Percentiles rank a stretch among this genome's conserved stretches.
Conservation (phyloP, 2,113 vertebrate species). For the Pteruthius melanotis region DNA sequence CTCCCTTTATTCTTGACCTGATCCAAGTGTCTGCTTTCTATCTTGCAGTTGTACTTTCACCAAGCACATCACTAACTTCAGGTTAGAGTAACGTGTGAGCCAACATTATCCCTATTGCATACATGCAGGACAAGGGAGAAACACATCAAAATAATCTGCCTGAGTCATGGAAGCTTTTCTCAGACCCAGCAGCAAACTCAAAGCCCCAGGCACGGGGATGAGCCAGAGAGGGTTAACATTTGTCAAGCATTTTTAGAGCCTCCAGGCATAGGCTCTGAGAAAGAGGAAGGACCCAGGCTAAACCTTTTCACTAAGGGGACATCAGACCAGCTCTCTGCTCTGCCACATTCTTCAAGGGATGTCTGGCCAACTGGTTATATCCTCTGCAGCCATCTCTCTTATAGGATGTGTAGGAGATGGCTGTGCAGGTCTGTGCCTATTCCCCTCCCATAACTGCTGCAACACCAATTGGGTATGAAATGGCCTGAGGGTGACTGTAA, state of each 20-base stretch:
- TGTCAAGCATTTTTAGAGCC: neutral
- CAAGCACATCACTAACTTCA: neutral
- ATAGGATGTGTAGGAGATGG: neutral
- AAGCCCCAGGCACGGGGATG: neutral
- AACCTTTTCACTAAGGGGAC: neutral
- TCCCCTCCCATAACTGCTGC: neutral
- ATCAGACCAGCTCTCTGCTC: neutral
- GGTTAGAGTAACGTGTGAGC: neutral
- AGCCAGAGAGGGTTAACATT: neutral
- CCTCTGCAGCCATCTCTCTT: neutral
- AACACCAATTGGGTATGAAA: neutral
- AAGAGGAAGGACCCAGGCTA: neutral
- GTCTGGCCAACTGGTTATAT: neutral
- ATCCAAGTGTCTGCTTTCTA: neutral
- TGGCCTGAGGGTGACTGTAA: neutral
- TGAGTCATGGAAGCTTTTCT: neutral
- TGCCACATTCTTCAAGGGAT: neutral
- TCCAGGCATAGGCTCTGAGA: neutral
- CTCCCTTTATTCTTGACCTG: neutral
- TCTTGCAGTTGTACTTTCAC: neutral
- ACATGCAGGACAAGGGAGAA: neutral
- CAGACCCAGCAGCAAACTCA: neutral
- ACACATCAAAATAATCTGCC: neutral
- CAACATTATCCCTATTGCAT: neutral
- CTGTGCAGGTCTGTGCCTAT: neutral